Evolutionary conservation across 2,797 vertebrate genomes (phyloP), one percentile per base, ranked within the genome.

Genomic region (Carduelis carduelis): DNA sequence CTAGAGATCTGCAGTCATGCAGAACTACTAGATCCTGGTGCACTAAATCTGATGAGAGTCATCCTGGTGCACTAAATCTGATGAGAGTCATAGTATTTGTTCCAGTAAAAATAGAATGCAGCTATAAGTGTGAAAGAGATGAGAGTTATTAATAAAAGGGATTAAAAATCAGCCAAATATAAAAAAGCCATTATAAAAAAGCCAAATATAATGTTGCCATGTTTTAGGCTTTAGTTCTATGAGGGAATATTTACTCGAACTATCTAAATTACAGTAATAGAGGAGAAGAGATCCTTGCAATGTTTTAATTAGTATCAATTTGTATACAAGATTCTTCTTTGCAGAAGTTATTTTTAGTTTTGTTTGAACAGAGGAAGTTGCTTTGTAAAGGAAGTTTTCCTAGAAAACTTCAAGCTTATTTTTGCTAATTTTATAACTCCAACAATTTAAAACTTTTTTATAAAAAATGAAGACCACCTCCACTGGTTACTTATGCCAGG

Each of bases 301-400:
- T 91, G 44, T 81, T 93, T 71, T 91, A 75, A 92, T 95, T 86
- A 34, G 69, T 72, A 57, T 76, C 59, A 47, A n/a, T 87, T 81
- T 89, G 83, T 94, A 60, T 87, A 86, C 80, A 70, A 79, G 72
- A 46, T 50, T 85, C 5, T 61, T 91, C 19, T 87, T 85, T 60
- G 26, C 26, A 49, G 60, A 69, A 47, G 43, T 35, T 95, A 82
- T 97, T 91, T 91, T 95, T 89, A 94, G 90, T 32, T 20, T 30
- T 74, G 41, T 87, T 91, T 92, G 77, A 89, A 79, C 47, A 66
- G 44, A 72, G 63, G 90, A 95, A 95, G 88, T 94, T 76, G 52
- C 47, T 87, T 90, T 92, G 52, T 92, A 64, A 69, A 84, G 74
- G 83, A 89, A 70, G 14, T 39, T 88, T 81, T 80, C 85, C 70